Percentiles rank a stretch among this genome's conserved stretches.
These are phyloP conservation scores for Meriones unguiculatus DNA, from an alignment of 2,113 vertebrate genomes.

Conservation along the genomic window DNA sequence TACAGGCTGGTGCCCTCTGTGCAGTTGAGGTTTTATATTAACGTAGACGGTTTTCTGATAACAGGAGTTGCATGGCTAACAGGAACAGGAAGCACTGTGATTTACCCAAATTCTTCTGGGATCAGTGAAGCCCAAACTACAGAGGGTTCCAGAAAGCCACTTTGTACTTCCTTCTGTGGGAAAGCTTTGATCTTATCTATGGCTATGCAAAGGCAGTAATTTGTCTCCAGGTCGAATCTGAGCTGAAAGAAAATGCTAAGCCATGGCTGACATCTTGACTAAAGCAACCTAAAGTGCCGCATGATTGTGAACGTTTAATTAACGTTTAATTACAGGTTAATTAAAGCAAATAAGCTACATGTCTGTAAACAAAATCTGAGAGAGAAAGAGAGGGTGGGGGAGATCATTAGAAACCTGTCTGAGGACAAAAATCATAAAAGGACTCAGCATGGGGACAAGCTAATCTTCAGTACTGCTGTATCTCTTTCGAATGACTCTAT, in stretches of 20 bases:
- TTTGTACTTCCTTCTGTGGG: background rate
- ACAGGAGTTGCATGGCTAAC: background rate
- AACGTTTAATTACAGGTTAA: no score
- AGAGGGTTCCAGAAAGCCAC: background rate
- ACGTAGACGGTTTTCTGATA: background rate
- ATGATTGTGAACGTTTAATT: background rate
- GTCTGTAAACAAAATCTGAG: background rate
- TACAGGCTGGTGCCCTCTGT: background rate
- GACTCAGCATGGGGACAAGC: fast-evolving
- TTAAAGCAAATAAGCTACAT: background rate
- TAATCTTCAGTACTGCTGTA: background rate
- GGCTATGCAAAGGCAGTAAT: background rate
- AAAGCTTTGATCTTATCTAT: constrained; percentile 3
- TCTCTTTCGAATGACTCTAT: background rate
- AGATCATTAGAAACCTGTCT: background rate
- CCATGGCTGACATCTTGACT: background rate
- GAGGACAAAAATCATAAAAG: background rate
- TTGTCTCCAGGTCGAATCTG: background rate
- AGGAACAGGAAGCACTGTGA: background rate
- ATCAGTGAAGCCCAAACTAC: background rate
- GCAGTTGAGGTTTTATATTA: background rate
- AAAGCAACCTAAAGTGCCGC: background rate
- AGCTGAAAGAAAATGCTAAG: background rate
- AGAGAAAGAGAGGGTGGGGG: constrained; percentile 37
- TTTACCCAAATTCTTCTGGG: background rate